Evolutionary conservation across 2,797 vertebrate species (phyloP).

Genomic region (Danio aesculapii): DNA sequence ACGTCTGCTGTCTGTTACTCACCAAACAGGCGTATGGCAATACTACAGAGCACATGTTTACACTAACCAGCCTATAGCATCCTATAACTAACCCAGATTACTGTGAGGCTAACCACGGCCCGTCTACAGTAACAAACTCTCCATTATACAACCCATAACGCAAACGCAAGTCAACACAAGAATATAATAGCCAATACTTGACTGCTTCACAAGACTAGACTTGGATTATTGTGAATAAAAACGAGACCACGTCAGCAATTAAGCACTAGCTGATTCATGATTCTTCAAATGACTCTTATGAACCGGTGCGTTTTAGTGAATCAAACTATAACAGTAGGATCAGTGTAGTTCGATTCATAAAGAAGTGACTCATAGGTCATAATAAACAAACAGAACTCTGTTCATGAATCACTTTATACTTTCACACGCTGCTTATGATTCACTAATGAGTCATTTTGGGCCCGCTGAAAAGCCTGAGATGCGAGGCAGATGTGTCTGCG

Average conservation of each 20-base stretch:
- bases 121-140: constrained; percentile 4
- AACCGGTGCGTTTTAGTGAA: too few species aligned
- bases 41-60: not conserved
- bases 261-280: too few species aligned
- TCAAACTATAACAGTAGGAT: too few species aligned
- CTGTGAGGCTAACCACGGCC: not conserved
- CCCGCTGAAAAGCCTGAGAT: constrained; percentile 37
- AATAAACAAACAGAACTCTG: too few species aligned
- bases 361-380: too few species aligned
- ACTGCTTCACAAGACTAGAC: constrained; percentile 57
- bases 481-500: constrained; percentile 56
- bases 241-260: too few species aligned
- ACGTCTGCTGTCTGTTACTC: constrained; percentile 30
- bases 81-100: constrained; percentile 26
- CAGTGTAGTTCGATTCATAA: too few species aligned
- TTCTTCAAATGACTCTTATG: too few species aligned
- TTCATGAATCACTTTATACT: too few species aligned
- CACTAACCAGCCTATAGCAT: constrained; percentile 2
- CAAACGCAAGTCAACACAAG: constrained; percentile 56
- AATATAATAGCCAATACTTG: constrained; percentile 61
- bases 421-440: too few species aligned
- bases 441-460: constrained; percentile 50
- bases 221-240: too few species aligned
- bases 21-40: not conserved
- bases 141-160: constrained; percentile 20